These are phyloP conservation scores for Globicephala melas DNA, from an alignment of 2,113 vertebrate genomes.

Conservation along the genomic window DNA sequence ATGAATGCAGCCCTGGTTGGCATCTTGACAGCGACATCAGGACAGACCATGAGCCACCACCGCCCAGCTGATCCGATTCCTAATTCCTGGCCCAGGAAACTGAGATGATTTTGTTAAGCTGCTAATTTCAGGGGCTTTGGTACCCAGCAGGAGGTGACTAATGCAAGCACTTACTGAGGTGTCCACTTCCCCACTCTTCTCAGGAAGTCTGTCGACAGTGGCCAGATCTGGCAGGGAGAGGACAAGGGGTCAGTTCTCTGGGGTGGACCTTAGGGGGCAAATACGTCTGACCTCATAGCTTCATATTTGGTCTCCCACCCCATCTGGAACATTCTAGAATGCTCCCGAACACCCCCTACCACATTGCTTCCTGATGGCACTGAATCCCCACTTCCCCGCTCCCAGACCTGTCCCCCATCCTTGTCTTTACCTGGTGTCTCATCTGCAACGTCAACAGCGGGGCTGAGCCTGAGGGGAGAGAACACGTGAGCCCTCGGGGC, in stretches of 20 bases:
- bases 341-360: neutral
- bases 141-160: neutral
- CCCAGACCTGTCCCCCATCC: neutral
- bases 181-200: neutral
- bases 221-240: neutral
- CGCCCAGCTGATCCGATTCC: neutral
- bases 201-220: neutral
- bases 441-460: neutral
- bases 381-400: too few species aligned
- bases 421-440: neutral
- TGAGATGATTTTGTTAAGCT: neutral
- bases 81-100: neutral
- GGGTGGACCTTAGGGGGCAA: neutral
- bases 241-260: neutral
- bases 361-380: neutral
- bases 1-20: too few species aligned
- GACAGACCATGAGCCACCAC: fast-evolving
- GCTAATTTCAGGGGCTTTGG: fast-evolving
- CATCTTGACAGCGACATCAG: neutral
- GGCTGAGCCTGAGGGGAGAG: neutral
- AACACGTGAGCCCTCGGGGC: neutral
- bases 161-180: neutral
- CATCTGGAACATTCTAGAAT: neutral
- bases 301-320: neutral
- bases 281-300: neutral